Evolutionary conservation across 2,797 vertebrate species (phyloP).

Genomic region (Corythornis leucogaster): DNA sequence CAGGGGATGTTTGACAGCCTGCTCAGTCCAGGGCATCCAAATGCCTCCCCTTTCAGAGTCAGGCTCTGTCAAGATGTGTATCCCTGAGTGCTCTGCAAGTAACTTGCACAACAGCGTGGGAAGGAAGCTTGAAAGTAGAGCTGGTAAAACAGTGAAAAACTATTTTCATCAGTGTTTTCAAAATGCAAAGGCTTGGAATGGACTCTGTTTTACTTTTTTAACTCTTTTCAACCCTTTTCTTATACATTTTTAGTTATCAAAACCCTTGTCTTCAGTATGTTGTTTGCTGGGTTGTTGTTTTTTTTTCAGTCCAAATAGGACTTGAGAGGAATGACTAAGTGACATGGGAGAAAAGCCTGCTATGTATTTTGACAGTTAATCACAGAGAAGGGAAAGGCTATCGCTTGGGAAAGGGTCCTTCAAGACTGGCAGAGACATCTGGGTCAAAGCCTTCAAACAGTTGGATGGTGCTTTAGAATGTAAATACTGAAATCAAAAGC

Average conservation of each 20-base stretch:
- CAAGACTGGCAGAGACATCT: not conserved
- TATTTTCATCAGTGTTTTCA: slow-evolving; percentile 57
- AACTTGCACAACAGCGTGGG: slow-evolving; percentile 52
- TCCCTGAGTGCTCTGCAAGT: slow-evolving; percentile 17
- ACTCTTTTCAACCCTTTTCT: not conserved
- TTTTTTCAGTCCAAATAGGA: not conserved
- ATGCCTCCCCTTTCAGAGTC: slow-evolving; percentile 15
- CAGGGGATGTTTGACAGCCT: not conserved
- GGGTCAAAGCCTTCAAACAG: not conserved
- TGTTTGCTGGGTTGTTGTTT: not conserved
- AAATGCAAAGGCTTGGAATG: slow-evolving; percentile 24
- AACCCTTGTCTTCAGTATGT: not conserved
- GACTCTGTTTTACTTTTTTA: slow-evolving; percentile 1
- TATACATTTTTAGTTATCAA: not conserved
- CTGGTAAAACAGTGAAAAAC: slow-evolving; percentile 59
- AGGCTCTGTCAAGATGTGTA: slow-evolving; percentile 10
- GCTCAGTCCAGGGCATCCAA: not conserved
- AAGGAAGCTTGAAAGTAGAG: slow-evolving; percentile 41
- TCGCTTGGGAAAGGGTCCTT: not conserved
- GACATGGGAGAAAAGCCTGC: not conserved
- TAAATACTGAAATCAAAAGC: not conserved
- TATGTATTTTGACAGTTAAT: not conserved
- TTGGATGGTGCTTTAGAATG: not conserved
- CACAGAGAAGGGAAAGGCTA: not conserved
- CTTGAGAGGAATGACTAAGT: not conserved